Evolutionary conservation across 2,113 vertebrate species (phyloP).

Genomic region (Dolichallabes microphthalmus): DNA sequence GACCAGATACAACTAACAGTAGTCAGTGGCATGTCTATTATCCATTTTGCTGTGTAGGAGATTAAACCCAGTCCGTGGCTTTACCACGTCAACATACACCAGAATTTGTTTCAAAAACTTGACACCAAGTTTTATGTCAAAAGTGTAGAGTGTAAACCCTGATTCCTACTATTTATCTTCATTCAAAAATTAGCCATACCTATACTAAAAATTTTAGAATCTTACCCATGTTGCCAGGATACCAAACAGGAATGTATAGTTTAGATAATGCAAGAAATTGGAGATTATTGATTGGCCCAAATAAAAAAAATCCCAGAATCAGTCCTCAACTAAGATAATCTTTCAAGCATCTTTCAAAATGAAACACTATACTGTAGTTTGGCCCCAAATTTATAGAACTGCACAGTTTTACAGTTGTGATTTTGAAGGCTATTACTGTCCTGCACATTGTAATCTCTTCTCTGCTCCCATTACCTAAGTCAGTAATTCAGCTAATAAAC

Average conservation of each 20-base stretch:
- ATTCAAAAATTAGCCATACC: not conserved
- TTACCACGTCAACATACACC: not conserved
- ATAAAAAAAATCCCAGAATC: not conserved
- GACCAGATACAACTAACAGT: not conserved
- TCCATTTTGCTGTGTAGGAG: not conserved
- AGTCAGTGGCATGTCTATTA: not conserved
- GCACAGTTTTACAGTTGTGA: not conserved
- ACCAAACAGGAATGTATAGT: not conserved
- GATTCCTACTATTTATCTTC: not conserved
- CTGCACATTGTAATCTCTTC: not conserved
- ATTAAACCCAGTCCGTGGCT: not conserved
- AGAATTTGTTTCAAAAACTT: not conserved
- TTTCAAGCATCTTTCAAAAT: not conserved
- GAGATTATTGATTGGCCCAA: not conserved
- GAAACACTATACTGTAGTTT: not conserved
- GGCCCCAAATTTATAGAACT: not conserved
- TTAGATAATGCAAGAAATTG: not conserved
- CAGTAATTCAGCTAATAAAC: not conserved
- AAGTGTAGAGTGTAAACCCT: not conserved
- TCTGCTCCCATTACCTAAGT: not conserved
- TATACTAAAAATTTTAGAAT: not conserved
- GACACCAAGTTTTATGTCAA: not conserved
- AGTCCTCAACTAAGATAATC: not conserved
- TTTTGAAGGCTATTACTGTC: not conserved
- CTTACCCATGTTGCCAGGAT: not conserved